Conservation (phyloP, 2,113 vertebrate species). For the Triplophysa rosa region DNA sequence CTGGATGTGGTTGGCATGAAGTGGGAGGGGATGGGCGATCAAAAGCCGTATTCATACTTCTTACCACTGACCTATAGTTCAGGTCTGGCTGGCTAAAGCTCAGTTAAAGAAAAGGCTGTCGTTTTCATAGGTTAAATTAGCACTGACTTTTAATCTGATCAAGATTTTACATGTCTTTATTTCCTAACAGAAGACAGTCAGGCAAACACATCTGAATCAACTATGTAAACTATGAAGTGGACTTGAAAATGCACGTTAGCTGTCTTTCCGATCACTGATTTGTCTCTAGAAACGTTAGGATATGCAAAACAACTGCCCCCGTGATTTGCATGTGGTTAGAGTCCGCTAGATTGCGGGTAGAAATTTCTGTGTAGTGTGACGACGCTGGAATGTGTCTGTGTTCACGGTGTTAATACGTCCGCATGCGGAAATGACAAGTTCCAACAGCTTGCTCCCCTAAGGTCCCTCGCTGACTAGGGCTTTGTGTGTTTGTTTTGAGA, state of each 20-base stretch:
- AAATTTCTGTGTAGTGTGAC: conserved; percentile 37
- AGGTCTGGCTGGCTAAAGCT: conserved; percentile 21
- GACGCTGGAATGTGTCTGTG: conserved; percentile 45
- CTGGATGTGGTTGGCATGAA: conserved; percentile 30
- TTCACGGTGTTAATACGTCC: conserved; percentile 47
- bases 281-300: conserved; percentile 28
- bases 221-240: not conserved
- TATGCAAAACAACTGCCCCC: conserved; percentile 48
- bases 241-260: not conserved
- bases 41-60: conserved; percentile 28
- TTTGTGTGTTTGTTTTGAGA: conserved; percentile 42
- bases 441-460: conserved; percentile 42
- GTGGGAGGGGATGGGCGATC: not conserved
- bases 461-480: conserved; percentile 25
- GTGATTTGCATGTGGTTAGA: conserved; percentile 51
- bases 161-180: not conserved
- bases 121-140: not conserved
- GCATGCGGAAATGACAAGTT: conserved; percentile 43
- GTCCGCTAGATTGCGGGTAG: conserved; percentile 37
- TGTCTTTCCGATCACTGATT: conserved; percentile 12
- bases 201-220: conserved; percentile 20
- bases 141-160: conserved; percentile 19
- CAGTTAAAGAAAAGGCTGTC: not conserved
- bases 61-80: conserved; percentile 28
- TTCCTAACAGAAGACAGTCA: conserved; percentile 16